Conservation (phyloP, 2,888 invertebrate genomes). For the Drosophila prolongata region DNA sequence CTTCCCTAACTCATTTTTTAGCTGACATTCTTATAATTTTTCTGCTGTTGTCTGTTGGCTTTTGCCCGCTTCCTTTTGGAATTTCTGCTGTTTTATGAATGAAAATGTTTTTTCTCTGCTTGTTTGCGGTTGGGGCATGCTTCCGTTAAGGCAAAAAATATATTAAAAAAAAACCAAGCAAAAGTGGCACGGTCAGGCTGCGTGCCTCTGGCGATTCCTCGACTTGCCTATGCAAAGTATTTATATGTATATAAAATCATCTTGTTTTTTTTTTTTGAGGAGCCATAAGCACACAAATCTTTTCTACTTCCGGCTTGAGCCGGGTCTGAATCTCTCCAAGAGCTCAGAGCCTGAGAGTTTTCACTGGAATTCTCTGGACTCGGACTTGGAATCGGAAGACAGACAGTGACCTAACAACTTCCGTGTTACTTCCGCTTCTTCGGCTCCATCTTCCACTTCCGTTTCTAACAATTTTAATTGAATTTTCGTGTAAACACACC, state of each 20-base stretch:
- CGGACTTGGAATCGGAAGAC: conserved; percentile 9
- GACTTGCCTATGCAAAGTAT: conserved; percentile 45
- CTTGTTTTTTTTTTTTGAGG: conserved; percentile 10
- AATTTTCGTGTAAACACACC: conserved; percentile 74
- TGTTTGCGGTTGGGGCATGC: conserved; percentile 67
- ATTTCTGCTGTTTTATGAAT: conserved; percentile 78
- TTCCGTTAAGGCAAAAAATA: conserved; percentile 70
- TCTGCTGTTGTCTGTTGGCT: conserved; percentile 39
- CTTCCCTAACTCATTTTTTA: not conserved
- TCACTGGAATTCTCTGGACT: conserved; percentile 58
- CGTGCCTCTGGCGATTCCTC: conserved; percentile 26
- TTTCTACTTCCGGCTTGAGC: conserved; percentile 45
- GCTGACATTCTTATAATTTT: conserved; percentile 44
- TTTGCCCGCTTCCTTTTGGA: conserved; percentile 71
- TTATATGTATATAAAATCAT: conserved; percentile 14
- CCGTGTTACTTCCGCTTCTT: conserved; percentile 73
- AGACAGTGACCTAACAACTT: conserved; percentile 73
- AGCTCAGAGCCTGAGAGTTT: conserved; percentile 45
- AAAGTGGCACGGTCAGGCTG: conserved; percentile 72
- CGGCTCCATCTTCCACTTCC: conserved; percentile 38
- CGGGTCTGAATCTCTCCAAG: conserved; percentile 6
- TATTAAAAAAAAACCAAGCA: conserved; percentile 25
- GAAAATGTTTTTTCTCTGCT: conserved; percentile 53
- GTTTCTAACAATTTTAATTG: conserved; percentile 70
- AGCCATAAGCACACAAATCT: conserved; percentile 33